A percentile compares a stretch with the other conserved stretches of the same genome.
These are phyloP conservation scores for Azemiops feae DNA, from an alignment of 2,113 vertebrate species.

Conservation along the genomic window DNA sequence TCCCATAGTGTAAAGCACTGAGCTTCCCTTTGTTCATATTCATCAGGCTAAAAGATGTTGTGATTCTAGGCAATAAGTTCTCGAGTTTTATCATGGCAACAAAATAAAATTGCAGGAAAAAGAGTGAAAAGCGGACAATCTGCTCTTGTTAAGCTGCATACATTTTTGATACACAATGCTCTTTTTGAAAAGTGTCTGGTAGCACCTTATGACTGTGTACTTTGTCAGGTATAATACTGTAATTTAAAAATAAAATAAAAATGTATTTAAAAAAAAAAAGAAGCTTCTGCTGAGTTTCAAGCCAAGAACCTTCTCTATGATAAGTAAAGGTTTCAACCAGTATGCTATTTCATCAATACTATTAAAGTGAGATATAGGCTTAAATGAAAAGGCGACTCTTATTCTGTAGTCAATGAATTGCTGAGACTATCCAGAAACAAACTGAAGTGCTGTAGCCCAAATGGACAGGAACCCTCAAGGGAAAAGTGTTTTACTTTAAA, in stretches of 20 bases:
- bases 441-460: not conserved
- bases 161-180: not conserved
- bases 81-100: constrained; percentile 15
- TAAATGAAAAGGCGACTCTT: not conserved
- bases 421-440: not conserved
- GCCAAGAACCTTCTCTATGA: not conserved
- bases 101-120: constrained; percentile 17
- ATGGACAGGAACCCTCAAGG: not conserved
- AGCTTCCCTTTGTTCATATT: constrained; percentile 30
- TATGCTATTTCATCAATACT: not conserved
- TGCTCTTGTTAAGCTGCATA: not conserved
- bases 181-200: not conserved
- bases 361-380: not conserved
- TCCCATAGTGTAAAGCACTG: constrained; percentile 23
- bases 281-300: not conserved
- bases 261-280: not conserved
- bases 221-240: not conserved
- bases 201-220: not conserved
- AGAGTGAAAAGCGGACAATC: not conserved
- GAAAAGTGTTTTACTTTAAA: not conserved
- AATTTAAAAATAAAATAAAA: not conserved
- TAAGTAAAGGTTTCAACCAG: not conserved
- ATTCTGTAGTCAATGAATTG: not conserved
- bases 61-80: constrained; percentile 12
- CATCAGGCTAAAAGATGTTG: not conserved